Evolutionary conservation across 1,140 invertebrate genomes (phyloP).

Genomic region (Brachystomella parvula): DNA sequence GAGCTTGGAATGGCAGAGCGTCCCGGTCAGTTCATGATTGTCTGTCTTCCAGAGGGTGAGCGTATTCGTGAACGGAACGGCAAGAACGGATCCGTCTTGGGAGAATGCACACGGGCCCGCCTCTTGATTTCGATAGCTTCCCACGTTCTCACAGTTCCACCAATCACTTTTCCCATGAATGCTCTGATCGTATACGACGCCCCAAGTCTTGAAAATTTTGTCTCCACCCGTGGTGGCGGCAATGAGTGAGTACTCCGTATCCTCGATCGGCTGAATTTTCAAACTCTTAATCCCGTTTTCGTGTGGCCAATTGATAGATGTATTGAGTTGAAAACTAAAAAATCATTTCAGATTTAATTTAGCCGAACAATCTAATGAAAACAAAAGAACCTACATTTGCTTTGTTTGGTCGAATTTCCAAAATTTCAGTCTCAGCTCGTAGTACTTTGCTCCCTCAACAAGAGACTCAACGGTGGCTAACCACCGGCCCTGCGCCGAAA

Average conservation of each 20-base stretch:
- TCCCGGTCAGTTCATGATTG: constrained; percentile 50
- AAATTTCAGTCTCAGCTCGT: constrained; percentile 68
- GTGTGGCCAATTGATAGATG: constrained; percentile 64
- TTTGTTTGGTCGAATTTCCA: constrained; percentile 58
- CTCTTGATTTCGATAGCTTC: constrained; percentile 54
- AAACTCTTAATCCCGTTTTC: constrained; percentile 53
- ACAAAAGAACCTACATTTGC: constrained; percentile 53
- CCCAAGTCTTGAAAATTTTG: constrained; percentile 66
- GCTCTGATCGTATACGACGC: constrained; percentile 48
- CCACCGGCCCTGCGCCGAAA: constrained; percentile 63
- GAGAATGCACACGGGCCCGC: constrained; percentile 57
- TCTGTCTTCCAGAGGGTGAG: constrained; percentile 60
- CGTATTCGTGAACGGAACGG: constrained; percentile 58
- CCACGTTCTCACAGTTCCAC: constrained; percentile 60
- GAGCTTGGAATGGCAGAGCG: constrained; percentile 38
- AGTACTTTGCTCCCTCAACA: constrained; percentile 43
- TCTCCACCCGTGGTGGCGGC: constrained; percentile 58
- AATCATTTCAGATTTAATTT: neutral
- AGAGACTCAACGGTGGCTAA: constrained; percentile 66
- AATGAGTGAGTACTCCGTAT: constrained; percentile 20
- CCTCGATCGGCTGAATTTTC: constrained; percentile 52
- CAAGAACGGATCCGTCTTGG: constrained; percentile 64
- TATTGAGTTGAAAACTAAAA: constrained; percentile 61
- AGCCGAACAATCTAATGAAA: neutral
- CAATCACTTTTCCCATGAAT: constrained; percentile 46